Evolutionary conservation across 2,888 invertebrate genomes (phyloP).

Genomic region (Muscina levida): DNA sequence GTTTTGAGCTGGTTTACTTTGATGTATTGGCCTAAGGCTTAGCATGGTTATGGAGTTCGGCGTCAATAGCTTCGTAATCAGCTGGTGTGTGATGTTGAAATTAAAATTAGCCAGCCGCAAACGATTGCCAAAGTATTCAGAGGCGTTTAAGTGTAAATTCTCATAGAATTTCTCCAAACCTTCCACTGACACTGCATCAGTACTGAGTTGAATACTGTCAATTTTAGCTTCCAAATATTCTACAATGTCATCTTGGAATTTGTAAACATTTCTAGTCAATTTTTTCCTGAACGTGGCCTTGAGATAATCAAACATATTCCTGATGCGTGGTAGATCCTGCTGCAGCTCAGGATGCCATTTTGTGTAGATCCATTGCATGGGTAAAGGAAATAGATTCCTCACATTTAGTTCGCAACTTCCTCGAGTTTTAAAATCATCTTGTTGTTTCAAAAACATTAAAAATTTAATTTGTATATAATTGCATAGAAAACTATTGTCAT

Average conservation of each 20-base stretch:
- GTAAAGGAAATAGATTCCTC: neutral
- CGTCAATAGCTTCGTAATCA: too few relatives aligned
- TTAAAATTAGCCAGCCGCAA: neutral
- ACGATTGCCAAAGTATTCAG: slow-evolving; percentile 21
- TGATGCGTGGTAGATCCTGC: neutral
- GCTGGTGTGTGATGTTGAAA: neutral
- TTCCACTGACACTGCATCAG: neutral
- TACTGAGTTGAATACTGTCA: neutral
- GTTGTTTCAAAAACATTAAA: neutral
- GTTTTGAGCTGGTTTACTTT: too few relatives aligned
- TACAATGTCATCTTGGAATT: neutral
- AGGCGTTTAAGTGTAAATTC: neutral
- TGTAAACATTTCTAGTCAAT: neutral
- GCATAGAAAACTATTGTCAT: slow-evolving; percentile 13
- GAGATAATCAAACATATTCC: neutral
- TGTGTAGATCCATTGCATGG: slow-evolving; percentile 5
- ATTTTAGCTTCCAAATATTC: neutral
- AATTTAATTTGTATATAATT: slow-evolving; percentile 8
- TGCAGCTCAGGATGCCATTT: neutral
- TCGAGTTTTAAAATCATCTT: neutral
- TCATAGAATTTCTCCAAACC: slow-evolving; percentile 10
- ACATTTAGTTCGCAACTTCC: neutral
- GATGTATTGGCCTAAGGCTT: neutral
- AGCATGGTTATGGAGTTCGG: neutral
- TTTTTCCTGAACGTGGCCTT: neutral